Base-by-base conservation (phyloP, 2,888 invertebrate genomes). In the Sphecodes monilicornis region DNA sequence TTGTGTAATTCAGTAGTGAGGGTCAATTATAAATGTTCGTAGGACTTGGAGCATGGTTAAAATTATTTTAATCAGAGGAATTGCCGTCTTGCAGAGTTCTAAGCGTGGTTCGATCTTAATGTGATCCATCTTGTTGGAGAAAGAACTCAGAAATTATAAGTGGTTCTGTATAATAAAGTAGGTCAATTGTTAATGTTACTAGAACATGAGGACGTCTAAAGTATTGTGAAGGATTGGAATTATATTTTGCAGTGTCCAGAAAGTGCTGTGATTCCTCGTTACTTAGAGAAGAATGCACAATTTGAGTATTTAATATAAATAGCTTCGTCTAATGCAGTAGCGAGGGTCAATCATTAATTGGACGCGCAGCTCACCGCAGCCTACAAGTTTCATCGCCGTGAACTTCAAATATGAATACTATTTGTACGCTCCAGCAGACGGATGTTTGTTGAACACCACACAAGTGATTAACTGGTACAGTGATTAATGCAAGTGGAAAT, bases 401-500 rank as follows among this genome's bases (percentile, higher is more conserved):
- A 64, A 32, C 29, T 64, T 64, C 32, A 32, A 64, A 29, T 32
- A 18, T 64, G 64, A 64, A 64, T 29, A 18, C 64, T 64, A 29
- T 32, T 64, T 32, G 64, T 29, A 64, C 32, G 32, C 8, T 18
- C 18, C 32, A 13, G 16, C 64, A 64, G 64, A 32, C 29, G 32
- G 32, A 32, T 64, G 64, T 29, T 64, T 32, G 32, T 18, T 64
- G 32, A 32, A 64, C 64, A 22, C 57, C 57, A 6, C 57, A 32
- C 32, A 32, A n/a, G 10, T 18, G 64, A 64, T 64, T 64, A 64
- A 64, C 18, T 32, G 64, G 18, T 64, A 64, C 32, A 18, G 18
- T 32, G 64, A 64, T 64, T 64, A 64, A 64, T 64, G 64, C 32
- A 29, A 29, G 64, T 16, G 64, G 72, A 72, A 72, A 72, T 32